Evolutionary conservation across 2,888 invertebrate genomes (phyloP).

Genomic region (Mythimna lalbum): DNA sequence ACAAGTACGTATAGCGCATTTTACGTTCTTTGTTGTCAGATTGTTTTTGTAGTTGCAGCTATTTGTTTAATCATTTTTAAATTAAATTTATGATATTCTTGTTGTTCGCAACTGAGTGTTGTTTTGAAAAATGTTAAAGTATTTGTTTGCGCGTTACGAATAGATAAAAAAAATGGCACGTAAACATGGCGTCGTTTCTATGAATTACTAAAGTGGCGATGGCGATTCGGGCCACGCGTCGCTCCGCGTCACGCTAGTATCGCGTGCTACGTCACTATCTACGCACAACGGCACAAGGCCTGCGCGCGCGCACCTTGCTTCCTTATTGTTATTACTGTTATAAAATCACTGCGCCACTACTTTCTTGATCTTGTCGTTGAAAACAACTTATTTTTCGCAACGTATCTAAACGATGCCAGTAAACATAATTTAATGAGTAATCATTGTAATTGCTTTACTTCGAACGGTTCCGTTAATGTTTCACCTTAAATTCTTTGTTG

Average conservation of each 20-base stretch:
- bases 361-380: slow-evolving; percentile 46
- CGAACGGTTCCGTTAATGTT: slow-evolving; percentile 37
- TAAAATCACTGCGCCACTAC: slow-evolving; percentile 64
- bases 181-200: slow-evolving; percentile 55
- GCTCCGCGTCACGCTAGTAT: slow-evolving; percentile 78
- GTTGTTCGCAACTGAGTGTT: slow-evolving; percentile 13
- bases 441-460: slow-evolving; percentile 44
- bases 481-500: slow-evolving; percentile 48
- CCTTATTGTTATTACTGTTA: slow-evolving; percentile 76
- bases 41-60: slow-evolving; percentile 40
- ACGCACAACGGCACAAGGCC: slow-evolving; percentile 76
- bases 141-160: slow-evolving; percentile 30
- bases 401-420: slow-evolving; percentile 31
- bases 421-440: slow-evolving; percentile 38
- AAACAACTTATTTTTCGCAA: slow-evolving; percentile 44
- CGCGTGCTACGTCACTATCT: slow-evolving; percentile 83
- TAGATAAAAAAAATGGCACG: slow-evolving; percentile 38
- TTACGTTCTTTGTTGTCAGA: slow-evolving; percentile 52
- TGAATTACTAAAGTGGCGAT: slow-evolving; percentile 46
- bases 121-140: slow-evolving; percentile 15
- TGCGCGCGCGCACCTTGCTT: slow-evolving; percentile 76
- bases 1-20: slow-evolving; percentile 60
- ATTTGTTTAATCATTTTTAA: slow-evolving; percentile 28
- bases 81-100: slow-evolving; percentile 16
- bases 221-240: slow-evolving; percentile 31